A percentile compares a stretch with the other conserved stretches of the same genome.
These are phyloP conservation scores for Podocnemis expansa DNA, from an alignment of 2,113 vertebrate genomes.

Conservation along the genomic window DNA sequence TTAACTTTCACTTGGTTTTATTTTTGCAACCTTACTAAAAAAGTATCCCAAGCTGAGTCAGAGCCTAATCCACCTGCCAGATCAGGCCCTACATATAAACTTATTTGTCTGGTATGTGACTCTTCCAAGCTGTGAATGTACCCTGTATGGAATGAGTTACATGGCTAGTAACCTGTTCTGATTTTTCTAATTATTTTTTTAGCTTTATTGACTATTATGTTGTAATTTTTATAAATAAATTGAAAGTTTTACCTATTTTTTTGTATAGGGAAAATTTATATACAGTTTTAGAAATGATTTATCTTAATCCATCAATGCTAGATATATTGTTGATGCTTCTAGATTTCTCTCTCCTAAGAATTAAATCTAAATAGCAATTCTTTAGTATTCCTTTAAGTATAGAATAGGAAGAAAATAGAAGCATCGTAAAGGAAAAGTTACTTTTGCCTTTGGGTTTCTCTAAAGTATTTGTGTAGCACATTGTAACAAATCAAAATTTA, in stretches of 20 bases:
- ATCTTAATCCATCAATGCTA: accelerated
- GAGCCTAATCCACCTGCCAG: not conserved
- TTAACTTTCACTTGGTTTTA: not conserved
- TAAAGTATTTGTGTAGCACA: not conserved
- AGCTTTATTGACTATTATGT: not conserved
- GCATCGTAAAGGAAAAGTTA: not conserved
- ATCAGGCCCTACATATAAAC: not conserved
- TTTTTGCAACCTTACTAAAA: not conserved
- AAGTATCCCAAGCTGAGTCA: not conserved
- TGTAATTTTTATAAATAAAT: not conserved
- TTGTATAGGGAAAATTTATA: not conserved
- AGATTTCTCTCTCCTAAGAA: not conserved
- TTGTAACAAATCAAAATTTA: not conserved
- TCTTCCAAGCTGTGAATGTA: not conserved
- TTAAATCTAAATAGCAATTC: not conserved
- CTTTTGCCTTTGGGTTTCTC: not conserved
- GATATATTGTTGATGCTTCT: not conserved
- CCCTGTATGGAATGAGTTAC: not conserved
- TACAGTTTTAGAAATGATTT: not conserved
- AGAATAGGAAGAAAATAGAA: not conserved
- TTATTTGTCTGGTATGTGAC: not conserved
- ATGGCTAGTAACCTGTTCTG: not conserved
- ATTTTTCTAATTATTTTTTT: not conserved
- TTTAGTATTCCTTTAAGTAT: not conserved
- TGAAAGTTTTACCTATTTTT: not conserved